Conservation (phyloP, 2,113 vertebrate genomes). For the Porphyrio hochstetteri region DNA sequence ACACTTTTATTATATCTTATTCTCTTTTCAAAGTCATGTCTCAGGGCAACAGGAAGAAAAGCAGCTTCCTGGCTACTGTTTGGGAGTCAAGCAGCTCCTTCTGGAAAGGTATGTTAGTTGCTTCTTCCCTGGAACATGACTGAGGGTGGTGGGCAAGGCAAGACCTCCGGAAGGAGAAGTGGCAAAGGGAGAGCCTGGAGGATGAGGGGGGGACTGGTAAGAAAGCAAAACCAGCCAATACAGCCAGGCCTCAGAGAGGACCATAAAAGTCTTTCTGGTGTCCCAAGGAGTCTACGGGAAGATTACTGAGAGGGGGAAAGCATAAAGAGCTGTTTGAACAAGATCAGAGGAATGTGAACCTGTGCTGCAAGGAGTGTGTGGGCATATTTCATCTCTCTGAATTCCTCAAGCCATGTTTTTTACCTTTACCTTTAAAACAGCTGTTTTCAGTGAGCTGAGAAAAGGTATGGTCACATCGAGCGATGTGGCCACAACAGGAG, state of each 20-base stretch:
- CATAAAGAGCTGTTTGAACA: not conserved
- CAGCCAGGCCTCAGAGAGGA: not conserved
- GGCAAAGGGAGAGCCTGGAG: not conserved
- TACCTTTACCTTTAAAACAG: not conserved
- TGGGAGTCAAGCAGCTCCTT: not conserved
- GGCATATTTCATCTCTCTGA: not conserved
- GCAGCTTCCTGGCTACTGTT: not conserved
- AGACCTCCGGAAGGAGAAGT: not conserved
- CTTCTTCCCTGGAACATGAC: not conserved
- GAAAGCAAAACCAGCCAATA: not conserved
- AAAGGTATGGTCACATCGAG: not conserved
- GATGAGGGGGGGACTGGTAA: not conserved
- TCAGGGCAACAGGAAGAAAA: not conserved
- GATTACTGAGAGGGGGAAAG: not conserved
- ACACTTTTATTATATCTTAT: not conserved
- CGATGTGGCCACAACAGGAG: not conserved
- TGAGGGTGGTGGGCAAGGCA: not conserved
- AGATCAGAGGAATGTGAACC: not conserved
- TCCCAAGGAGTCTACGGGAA: fast-evolving
- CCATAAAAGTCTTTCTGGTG: not conserved
- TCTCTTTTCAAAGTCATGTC: not conserved
- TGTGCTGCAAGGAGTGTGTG: not conserved
- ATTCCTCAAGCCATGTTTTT: not conserved
- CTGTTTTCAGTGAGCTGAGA: not conserved
- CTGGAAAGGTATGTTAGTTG: not conserved